Base-by-base conservation (phyloP, 2,888 invertebrate genomes). In the Trachelus iudaicus region DNA sequence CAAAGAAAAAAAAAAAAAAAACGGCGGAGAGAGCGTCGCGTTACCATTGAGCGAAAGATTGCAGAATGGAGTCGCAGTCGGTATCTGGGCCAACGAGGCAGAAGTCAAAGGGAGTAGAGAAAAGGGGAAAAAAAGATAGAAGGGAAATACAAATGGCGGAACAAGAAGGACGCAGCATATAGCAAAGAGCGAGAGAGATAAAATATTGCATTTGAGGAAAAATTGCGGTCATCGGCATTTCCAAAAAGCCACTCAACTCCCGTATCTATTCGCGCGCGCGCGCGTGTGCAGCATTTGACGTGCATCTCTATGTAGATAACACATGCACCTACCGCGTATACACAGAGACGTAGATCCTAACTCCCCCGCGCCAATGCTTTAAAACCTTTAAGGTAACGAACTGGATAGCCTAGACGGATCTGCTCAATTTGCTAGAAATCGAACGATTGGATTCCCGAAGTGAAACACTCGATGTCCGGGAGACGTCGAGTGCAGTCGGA, bases 111-210 rank as follows among this genome's bases (percentile, higher is more conserved):
- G 34, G 71, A 79, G 34, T 40, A 30, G 33, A 11, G 69, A 73
- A 77, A 15, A 73, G 73, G 37, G 40, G 56, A 12, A n/a, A 40
- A 35, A 75, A 12, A 3, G 35, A 71, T 37, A 37, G 56, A 69
- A 34, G n/a, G 34, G 23, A 56, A 30, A 34, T n/a, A 68, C 11
- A 74, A 76, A 81, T 79, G 79, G 73, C 71, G 69, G 68, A 76
- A 79, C 73, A 75, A 81, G 69, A 75, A 56, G 68, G 69, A 81
- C 75, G 34, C 81, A 79, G 34, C 81, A 79, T 83, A 78, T 80
- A 83, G 23, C 56, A 23, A 30, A 79, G 40, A 31, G 69, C 31
- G 34, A 73, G 75, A 34, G 69, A 78, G 73, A 76, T 37, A 75
- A 30, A 56, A 75, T 11, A 13, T 56, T 9, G 23, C 6, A 56